A percentile compares a stretch with the other conserved stretches of the same genome.
Evolutionary conservation across 2,888 invertebrate species (phyloP).

Genomic region (Cantharis rufa): DNA sequence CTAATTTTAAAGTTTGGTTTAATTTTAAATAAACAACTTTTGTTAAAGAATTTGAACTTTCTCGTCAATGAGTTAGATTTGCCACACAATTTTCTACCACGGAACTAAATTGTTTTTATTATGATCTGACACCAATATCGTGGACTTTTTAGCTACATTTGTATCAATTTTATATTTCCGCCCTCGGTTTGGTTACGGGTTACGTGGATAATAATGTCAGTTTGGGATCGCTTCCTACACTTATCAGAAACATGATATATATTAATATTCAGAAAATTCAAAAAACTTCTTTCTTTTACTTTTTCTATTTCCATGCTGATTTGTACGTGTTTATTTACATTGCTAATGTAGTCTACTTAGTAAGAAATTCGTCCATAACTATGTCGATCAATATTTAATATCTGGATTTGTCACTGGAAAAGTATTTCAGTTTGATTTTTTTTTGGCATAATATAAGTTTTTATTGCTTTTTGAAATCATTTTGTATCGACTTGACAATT

Average conservation of each 20-base stretch:
- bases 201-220: not conserved
- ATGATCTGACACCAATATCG: not conserved
- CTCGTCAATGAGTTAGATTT: no score
- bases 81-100: no score
- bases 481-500: not conserved
- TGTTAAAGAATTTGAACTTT: no score
- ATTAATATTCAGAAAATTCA: not conserved
- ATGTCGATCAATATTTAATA: not conserved
- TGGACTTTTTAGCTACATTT: not conserved
- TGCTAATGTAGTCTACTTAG: not conserved
- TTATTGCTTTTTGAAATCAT: not conserved
- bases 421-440: not conserved
- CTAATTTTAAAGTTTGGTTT: no score
- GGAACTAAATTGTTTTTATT: no score
- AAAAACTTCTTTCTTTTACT: not conserved
- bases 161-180: not conserved
- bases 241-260: not conserved
- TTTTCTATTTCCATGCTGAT: not conserved
- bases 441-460: not conserved
- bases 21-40: no score
- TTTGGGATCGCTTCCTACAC: not conserved
- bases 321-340: not conserved
- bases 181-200: not conserved
- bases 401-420: not conserved
- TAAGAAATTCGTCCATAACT: not conserved